These are phyloP conservation scores for Arge pagana DNA, from an alignment of 2,888 invertebrate species.

Conservation along the genomic window DNA sequence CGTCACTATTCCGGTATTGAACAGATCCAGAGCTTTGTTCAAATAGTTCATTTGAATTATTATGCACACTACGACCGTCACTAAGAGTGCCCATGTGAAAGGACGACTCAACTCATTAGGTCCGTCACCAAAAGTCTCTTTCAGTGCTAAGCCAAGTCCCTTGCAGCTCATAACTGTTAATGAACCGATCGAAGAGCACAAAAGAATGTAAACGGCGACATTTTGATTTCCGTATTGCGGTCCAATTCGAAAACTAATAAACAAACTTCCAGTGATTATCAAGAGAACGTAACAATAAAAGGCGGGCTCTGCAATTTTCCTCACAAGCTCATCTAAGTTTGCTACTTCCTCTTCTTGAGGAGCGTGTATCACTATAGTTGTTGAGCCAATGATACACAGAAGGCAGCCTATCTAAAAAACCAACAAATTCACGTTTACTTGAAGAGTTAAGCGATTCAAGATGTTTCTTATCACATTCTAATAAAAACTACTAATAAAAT, in stretches of 20 bases:
- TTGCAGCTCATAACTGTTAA: conserved; percentile 95
- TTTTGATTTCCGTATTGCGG: conserved; percentile 84
- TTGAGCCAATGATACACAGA: conserved; percentile 89
- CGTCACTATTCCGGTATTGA: conserved; percentile 93
- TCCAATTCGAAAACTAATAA: conserved; percentile 75
- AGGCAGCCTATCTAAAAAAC: conserved; percentile 81
- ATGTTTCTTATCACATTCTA: too few relatives aligned
- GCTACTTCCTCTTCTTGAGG: conserved; percentile 91
- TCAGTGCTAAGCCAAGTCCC: conserved; percentile 86
- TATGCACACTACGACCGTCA: conserved; percentile 76
- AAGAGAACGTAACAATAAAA: conserved; percentile 79
- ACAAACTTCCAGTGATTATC: conserved; percentile 68
- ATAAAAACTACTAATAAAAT: not conserved
- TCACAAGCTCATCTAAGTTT: conserved; percentile 72
- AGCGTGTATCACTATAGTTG: conserved; percentile 91
- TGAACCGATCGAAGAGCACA: conserved; percentile 92
- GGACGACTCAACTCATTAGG: conserved; percentile 76
- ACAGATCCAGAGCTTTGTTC: conserved; percentile 91
- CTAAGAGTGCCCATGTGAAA: conserved; percentile 79
- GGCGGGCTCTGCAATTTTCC: conserved; percentile 75
- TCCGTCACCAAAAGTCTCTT: conserved; percentile 72
- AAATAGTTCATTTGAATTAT: conserved; percentile 94
- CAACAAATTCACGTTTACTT: too few relatives aligned
- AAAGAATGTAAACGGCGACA: conserved; percentile 81
- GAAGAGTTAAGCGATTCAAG: too few relatives aligned